Conservation (phyloP, 1,140 invertebrate genomes). For the Anastatus disparis region DNA sequence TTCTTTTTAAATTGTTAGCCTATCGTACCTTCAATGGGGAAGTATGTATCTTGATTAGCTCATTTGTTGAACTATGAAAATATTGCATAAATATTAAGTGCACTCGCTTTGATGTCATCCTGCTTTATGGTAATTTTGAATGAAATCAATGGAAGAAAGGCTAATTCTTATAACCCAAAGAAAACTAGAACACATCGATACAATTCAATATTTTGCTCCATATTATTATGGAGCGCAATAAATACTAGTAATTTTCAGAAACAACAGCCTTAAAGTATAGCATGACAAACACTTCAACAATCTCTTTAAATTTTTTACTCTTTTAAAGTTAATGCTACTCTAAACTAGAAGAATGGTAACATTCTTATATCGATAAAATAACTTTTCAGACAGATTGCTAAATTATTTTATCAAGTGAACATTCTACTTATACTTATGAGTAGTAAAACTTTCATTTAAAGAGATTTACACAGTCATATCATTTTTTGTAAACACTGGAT, state of each 20-base stretch:
- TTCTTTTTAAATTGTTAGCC: not conserved
- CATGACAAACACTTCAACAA: not conserved
- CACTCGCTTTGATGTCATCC: not conserved
- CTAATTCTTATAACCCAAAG: not conserved
- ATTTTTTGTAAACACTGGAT: too few species aligned
- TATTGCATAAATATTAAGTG: not conserved
- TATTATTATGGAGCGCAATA: too few species aligned
- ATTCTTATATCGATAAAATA: too few species aligned
- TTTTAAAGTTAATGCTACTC: too few species aligned
- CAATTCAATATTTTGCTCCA: too few species aligned
- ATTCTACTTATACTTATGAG: too few species aligned
- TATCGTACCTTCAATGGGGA: not conserved
- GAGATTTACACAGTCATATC: too few species aligned
- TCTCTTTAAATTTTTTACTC: too few species aligned
- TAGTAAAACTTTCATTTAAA: too few species aligned
- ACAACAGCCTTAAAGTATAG: not conserved
- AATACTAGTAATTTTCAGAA: not conserved
- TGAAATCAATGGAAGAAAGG: not conserved
- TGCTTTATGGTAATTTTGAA: not conserved
- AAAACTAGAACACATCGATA: not conserved
- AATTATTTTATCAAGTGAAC: too few species aligned
- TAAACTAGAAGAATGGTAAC: too few species aligned
- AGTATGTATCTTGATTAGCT: not conserved
- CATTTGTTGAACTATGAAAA: conserved; percentile 5
- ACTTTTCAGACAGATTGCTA: too few species aligned